Evolutionary conservation across 2,797 vertebrate species (phyloP).

Genomic region (Pempheris klunzingeri): DNA sequence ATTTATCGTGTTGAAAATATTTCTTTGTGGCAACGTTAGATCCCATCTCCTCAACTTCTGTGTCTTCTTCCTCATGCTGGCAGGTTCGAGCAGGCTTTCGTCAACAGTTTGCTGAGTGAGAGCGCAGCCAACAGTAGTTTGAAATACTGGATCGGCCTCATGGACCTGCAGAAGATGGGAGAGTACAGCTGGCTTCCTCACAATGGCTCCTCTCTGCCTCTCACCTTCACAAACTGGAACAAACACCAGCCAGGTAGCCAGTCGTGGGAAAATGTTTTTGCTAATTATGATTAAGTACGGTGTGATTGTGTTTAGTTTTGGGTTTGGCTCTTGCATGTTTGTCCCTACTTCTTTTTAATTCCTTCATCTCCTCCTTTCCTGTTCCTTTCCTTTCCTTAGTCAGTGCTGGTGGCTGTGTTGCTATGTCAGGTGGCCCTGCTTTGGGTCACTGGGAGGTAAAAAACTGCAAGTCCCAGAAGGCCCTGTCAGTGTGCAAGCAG

Average conservation of each 20-base stretch:
- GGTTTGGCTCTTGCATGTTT: neutral
- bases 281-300: neutral
- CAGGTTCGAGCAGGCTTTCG: constrained; percentile 96
- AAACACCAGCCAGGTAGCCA: constrained; percentile 90
- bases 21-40: neutral
- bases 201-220: constrained; percentile 64
- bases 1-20: neutral
- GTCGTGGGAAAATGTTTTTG: neutral
- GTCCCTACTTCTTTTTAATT: constrained; percentile 7
- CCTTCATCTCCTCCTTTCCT: constrained; percentile 8
- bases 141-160: constrained; percentile 92
- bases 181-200: constrained; percentile 89
- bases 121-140: constrained; percentile 76
- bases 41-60: neutral
- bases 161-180: constrained; percentile 84
- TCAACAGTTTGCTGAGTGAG: constrained; percentile 91
- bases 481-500: constrained; percentile 92
- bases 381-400: constrained; percentile 71
- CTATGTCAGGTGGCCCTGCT: constrained; percentile 85
- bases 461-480: constrained; percentile 89
- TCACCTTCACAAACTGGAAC: constrained; percentile 94
- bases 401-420: constrained; percentile 90
- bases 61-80: constrained; percentile 4
- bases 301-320: neutral
- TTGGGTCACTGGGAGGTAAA: constrained; percentile 94